A percentile compares a stretch with the other conserved stretches of the same genome.
Conservation (phyloP, 2,888 invertebrate genomes). For the Scaeva pyrastri region DNA sequence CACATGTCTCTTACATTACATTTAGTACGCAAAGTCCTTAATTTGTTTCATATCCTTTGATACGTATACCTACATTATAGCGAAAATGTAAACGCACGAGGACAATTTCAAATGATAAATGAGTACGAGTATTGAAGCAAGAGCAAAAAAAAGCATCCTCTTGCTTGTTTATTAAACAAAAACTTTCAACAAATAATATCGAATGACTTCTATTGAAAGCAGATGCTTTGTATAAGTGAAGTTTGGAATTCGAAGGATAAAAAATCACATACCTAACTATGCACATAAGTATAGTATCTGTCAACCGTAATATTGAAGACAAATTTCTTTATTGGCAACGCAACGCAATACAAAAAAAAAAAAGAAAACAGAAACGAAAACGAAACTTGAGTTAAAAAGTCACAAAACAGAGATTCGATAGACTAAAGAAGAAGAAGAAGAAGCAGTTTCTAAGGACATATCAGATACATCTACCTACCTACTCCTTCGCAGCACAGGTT, state of each 20-base stretch:
- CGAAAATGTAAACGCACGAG: conserved; percentile 11
- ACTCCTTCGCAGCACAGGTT: conserved; percentile 29
- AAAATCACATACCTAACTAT: background rate
- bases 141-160: background rate
- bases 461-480: background rate
- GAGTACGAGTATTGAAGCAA: background rate
- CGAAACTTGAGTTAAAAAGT: conserved; percentile 6
- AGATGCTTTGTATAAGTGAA: conserved; percentile 3
- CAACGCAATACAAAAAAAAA: too few species aligned
- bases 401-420: background rate
- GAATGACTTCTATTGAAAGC: conserved; percentile 17
- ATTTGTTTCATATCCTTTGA: conserved; percentile 41
- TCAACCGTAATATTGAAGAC: conserved; percentile 2
- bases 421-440: background rate
- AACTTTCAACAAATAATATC: background rate
- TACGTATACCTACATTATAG: too few species aligned
- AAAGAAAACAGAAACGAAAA: background rate
- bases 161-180: conserved; percentile 11
- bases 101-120: conserved; percentile 15
- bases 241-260: conserved; percentile 25
- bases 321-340: conserved; percentile 41
- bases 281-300: too few species aligned
- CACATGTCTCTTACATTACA: conserved; percentile 7
- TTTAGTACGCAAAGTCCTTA: conserved; percentile 30
- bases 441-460: conserved; percentile 15